Evolutionary conservation across 2,888 invertebrate species (phyloP), one percentile per base, ranked within the genome.

Genomic region (Cephus spinipes): DNA sequence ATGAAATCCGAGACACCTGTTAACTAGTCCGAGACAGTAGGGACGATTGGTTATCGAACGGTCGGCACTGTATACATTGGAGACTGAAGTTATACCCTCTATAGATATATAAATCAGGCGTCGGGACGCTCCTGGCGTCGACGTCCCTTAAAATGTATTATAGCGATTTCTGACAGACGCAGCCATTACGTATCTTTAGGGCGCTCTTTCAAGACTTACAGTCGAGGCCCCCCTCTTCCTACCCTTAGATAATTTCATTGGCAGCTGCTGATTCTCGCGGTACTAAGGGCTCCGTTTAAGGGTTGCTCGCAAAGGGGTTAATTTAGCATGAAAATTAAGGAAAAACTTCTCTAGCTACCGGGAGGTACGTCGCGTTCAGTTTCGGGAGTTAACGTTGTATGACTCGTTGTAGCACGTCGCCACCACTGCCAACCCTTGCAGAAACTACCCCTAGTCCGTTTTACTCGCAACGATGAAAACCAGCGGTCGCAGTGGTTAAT

Each of bases 401-500:
- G 6, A n/a, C 12, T 71, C 4, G 12, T 71, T 31, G 0, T 3
- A 71, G 12, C 9, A 23, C 71, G 71, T 6, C 12, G 30, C 31
- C 12, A 15, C 30, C 11, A 30, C 69, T 69, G 4, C 12, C 69
- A 31, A 69, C 69, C 32, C 12, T 9, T 71, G 1, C 23, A 32
- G 6, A 0, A 12, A 34, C 30, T 12, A 69, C 31, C 55, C 55
- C 23, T 55, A 55, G 55, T 23, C 9, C 55, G 23, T 23, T 40
- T 40, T 6, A 40, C 40, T 4, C 15, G 4, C 6, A 40, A 6
- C 40, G 15, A 6, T 23, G 55, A 55, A 40, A 40, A 40, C 6
- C 55, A 55, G 23, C 23, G 68, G 12, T 35, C 30, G n/a, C 74
- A 74, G 73, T 73, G 76, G 75, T 83, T 84, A 84, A 84, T 84